Evolutionary conservation across 2,888 invertebrate genomes (phyloP).

Genomic region (Scaeva pyrastri): DNA sequence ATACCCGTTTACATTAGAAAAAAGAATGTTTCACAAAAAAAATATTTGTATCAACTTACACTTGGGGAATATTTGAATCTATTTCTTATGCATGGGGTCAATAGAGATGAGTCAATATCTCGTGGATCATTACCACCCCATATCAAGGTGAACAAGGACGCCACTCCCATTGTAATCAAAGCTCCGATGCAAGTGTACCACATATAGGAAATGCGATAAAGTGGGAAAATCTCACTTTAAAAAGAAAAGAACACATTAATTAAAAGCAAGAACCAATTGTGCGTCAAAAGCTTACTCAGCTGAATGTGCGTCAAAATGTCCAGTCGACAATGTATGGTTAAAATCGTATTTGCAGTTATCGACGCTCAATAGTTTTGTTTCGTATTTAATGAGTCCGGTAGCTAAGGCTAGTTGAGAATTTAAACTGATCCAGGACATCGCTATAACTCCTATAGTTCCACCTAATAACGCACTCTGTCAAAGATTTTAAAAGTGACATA

Average conservation of each 20-base stretch:
- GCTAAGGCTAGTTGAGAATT: conserved; percentile 88
- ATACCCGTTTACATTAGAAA: no score
- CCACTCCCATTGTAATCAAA: conserved; percentile 85
- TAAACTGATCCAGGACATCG: conserved; percentile 87
- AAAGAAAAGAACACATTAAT: not conserved
- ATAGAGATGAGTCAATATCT: conserved; percentile 86
- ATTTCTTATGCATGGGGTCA: conserved; percentile 86
- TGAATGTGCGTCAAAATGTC: conserved; percentile 76
- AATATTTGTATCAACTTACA: conserved; percentile 66
- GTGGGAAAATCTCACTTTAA: conserved; percentile 81
- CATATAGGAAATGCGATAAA: conserved; percentile 91
- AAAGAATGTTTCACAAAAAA: not conserved
- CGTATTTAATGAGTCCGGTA: conserved; percentile 86
- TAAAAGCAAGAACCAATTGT: not conserved
- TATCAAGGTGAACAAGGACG: conserved; percentile 79
- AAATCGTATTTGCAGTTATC: conserved; percentile 88
- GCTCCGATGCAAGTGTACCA: conserved; percentile 90
- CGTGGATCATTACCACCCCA: conserved; percentile 85
- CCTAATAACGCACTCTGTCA: conserved; percentile 86
- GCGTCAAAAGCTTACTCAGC: conserved; percentile 78
- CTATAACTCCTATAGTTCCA: conserved; percentile 85
- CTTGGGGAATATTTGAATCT: conserved; percentile 76
- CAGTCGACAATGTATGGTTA: conserved; percentile 78
- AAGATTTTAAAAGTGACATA: not conserved
- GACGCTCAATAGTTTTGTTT: conserved; percentile 87